Evolutionary conservation across 2,797 vertebrate species (phyloP).

Genomic region (Astyanax mexicanus): DNA sequence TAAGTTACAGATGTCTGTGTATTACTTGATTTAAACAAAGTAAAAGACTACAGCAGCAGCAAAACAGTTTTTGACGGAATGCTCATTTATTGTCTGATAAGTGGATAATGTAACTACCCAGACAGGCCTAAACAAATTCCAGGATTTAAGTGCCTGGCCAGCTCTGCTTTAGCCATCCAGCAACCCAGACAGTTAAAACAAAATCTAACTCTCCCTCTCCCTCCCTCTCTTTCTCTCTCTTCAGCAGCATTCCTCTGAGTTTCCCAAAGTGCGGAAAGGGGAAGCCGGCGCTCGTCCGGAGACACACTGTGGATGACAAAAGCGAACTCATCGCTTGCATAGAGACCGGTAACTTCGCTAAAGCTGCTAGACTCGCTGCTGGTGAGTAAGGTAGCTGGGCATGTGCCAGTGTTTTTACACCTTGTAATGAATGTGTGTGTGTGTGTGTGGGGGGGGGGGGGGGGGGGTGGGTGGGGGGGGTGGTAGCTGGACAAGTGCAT

Average conservation of each 20-base stretch:
- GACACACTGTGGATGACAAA: slow-evolving; percentile 94
- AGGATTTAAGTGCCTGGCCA: too few relatives aligned
- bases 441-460: not conserved
- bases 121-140: too few relatives aligned
- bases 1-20: too few relatives aligned
- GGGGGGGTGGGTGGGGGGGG: too few relatives aligned
- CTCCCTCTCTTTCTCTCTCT: not conserved
- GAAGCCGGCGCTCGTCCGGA: slow-evolving; percentile 93
- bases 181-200: too few relatives aligned
- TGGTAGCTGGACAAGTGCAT: not conserved
- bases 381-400: slow-evolving; percentile 76
- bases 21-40: too few relatives aligned
- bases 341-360: slow-evolving; percentile 95
- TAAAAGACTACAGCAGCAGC: too few relatives aligned
- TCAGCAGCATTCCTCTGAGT: slow-evolving; percentile 76
- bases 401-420: slow-evolving; percentile 2
- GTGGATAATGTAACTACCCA: too few relatives aligned
- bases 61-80: too few relatives aligned
- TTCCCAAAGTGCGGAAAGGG: slow-evolving; percentile 94
- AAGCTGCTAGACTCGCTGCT: slow-evolving; percentile 94
- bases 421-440: not conserved
- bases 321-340: slow-evolving; percentile 96
- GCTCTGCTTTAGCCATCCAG: too few relatives aligned
- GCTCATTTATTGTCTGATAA: too few relatives aligned
- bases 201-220: too few relatives aligned